Conservation (phyloP, 2,888 invertebrate genomes). For the Buathra laborator region DNA sequence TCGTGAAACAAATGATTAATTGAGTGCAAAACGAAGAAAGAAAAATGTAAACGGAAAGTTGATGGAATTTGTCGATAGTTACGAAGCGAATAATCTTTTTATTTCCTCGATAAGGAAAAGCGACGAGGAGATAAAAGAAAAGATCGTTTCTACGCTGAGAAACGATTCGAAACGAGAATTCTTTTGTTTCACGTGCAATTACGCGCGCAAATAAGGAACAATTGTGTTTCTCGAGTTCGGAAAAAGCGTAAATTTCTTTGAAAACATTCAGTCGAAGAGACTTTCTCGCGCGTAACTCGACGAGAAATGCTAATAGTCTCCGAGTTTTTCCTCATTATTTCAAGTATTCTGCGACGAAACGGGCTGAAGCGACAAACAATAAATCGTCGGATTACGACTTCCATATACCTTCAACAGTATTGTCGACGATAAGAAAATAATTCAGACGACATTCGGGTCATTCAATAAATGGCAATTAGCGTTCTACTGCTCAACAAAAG, state of each 20-base stretch:
- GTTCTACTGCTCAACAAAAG: constrained; percentile 8
- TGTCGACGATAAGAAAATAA: neutral
- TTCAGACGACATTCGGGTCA: neutral
- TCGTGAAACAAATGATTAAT: neutral
- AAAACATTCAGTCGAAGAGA: neutral
- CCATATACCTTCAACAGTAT: neutral
- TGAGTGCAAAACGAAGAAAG: neutral
- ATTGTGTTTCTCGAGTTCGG: neutral
- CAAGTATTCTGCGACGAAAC: neutral
- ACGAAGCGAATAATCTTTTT: too few species aligned
- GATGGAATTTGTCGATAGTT: neutral
- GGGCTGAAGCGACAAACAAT: constrained; percentile 18
- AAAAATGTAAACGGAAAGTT: neutral
- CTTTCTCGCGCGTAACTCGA: neutral
- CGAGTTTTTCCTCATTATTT: neutral
- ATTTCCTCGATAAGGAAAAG: neutral
- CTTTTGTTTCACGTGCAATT: neutral
- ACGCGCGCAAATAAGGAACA: neutral
- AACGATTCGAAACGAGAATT: neutral
- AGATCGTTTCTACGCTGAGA: neutral
- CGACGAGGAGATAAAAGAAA: neutral
- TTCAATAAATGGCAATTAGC: neutral
- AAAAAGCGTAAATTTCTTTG: neutral
- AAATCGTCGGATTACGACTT: constrained; percentile 2
- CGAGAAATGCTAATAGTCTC: neutral